A percentile compares a stretch with the other conserved stretches of the same genome.
phyloP scores from a whole-genome alignment of 1,140 invertebrate genomes.

The Bathynomus jamesi region DNA sequence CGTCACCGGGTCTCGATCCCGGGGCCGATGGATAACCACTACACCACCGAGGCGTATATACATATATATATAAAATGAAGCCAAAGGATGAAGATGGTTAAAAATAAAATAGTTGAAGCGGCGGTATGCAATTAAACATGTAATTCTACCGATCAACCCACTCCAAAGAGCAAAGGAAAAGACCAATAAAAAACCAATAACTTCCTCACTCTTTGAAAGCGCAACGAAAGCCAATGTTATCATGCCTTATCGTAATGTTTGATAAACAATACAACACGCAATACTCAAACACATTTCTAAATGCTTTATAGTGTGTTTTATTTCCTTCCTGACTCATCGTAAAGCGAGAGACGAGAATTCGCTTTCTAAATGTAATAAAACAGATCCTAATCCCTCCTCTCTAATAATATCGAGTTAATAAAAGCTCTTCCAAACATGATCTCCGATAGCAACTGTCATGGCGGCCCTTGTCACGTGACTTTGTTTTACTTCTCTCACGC shows the following conservation, averaged over 20 bases:
- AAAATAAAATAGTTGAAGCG: too few species aligned
- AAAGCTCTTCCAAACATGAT: neutral
- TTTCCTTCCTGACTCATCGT: neutral
- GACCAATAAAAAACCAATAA: neutral
- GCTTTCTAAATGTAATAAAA: neutral
- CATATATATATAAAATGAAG: too few species aligned
- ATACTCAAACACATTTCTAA: neutral
- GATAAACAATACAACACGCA: neutral
- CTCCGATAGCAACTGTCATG: neutral
- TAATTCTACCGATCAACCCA: neutral
- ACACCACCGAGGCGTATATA: too few species aligned
- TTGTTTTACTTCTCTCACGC: neutral
- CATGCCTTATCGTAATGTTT: too few species aligned
- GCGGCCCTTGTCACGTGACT: neutral
- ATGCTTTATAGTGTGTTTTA: neutral
- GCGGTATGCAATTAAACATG: too few species aligned
- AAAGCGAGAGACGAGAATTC: neutral
- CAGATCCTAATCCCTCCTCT: neutral
- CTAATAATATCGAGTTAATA: neutral
- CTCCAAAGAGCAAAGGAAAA: neutral
- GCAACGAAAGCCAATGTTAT: too few species aligned
- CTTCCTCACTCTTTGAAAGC: neutral
- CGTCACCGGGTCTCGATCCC: too few species aligned
- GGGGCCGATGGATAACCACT: too few species aligned
- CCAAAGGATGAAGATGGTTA: too few species aligned